Evolutionary conservation across 2,797 vertebrate species (phyloP), one percentile per base, ranked within the genome.

Genomic region (Phyllotis vaccarum): DNA sequence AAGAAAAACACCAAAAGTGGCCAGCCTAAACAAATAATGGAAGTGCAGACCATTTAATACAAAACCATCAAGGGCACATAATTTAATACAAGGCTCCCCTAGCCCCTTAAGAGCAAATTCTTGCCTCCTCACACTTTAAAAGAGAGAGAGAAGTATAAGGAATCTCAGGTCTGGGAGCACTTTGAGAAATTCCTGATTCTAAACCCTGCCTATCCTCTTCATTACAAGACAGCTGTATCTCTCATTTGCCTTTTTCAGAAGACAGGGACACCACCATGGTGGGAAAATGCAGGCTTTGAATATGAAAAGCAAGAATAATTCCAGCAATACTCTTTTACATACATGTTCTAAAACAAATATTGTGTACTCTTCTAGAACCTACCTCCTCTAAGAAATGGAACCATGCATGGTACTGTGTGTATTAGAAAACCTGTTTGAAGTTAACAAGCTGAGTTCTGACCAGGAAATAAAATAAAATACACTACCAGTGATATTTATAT

Each of bases 291-390:
- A 70, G 16, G 58, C 14, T 54, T 34, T 85, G n/a, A 46, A 76
- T 54, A 70, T 27, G 46, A 86, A 94, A n/a, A 89, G 6, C 52
- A 76, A 89, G 16, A n/a, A 72, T 78, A 78, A 91, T 64, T 78
- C 40, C 17, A 94, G 62, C 70, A 72, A 60, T 27, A 0, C 19
- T 62, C 66, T 94, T 37, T 5, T 66, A 90, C 66, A 68, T 74
- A 80, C 9, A 8, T 80, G 52, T 43, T 64, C 58, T 83, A 83
- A 43, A 31, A 46, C 19, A 64, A 62, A 83, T 64, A 83, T 19
- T 60, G 37, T 64, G 16, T 62, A 29, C 2, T 83, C 27, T 83
- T 31, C 16, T 1, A 46, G 81, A 64, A 64, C 17, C 58, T 83
- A 34, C 6, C 21, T 80, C 37, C 52, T 49, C 60, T 24, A 24